Base-by-base conservation (phyloP, 2,888 invertebrate species). In the Andricus curvator region DNA sequence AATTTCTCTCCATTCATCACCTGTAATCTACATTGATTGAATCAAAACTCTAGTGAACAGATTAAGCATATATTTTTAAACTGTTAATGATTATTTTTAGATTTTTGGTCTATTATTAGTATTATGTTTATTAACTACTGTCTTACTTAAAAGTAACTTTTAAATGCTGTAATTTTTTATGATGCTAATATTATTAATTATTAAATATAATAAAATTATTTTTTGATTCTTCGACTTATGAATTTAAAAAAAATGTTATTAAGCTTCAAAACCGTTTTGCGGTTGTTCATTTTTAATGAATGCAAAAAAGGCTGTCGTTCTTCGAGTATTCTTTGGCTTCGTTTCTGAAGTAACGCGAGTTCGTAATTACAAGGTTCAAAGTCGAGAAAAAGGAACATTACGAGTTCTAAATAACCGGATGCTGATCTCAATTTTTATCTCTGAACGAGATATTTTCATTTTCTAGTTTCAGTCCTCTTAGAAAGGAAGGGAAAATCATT, bases 381-480 rank as follows among this genome's bases (percentile, higher is more conserved):
- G 62, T 62, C 62, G 62, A 62, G 62, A 62, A 62, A 62, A 62
- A 62, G 62, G 62, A 62, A 62, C 15, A 62, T 62, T 62, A 15
- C 62, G 25, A 62, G 62, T 29, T 25, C 62, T 62, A 29, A 62
- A 62, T 60, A 29, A 62, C 62, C 62, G 62, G 62, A 62, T 62
- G 25, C 25, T 62, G 15, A 62, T 25, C 62, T 62, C 17, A 25
- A 25, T 62, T 62, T 62, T 62, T 13, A 25, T 25, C 15, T 5
- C 11, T 62, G 1, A 29, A 15, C 22, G 4, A 17, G 3, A 29
- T 25, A 29, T 62, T 62, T 29, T 29, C 22, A 25, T 13, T 29
- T 62, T 62, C 25, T 29, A 29, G 25, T 15, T 29, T 62, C 25
- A 6, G 11, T 60, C 11, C 17, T 5, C 15, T 62, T 15, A 62